Evolutionary conservation across 1,140 invertebrate species (phyloP).

Genomic region (Harpegnathos saltator): DNA sequence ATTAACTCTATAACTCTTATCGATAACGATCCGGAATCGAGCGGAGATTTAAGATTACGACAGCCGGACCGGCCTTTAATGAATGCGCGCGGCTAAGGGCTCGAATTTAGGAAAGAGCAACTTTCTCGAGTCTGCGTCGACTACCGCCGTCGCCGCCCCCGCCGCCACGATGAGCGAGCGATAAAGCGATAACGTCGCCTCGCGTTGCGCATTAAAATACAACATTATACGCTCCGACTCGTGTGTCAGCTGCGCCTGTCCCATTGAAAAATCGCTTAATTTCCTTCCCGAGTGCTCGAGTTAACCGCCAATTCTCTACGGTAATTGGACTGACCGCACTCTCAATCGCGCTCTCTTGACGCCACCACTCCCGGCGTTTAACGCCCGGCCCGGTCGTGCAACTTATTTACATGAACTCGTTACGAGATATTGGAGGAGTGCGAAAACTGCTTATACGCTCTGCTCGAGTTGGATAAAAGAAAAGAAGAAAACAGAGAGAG

Average conservation of each 20-base stretch:
- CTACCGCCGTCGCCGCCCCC: background rate
- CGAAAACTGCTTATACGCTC: conserved; percentile 18
- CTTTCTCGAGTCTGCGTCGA: background rate
- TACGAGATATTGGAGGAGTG: conserved; percentile 31
- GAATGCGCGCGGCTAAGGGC: conserved; percentile 33
- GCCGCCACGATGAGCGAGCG: background rate
- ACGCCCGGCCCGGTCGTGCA: background rate
- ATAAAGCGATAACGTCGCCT: conserved; percentile 39
- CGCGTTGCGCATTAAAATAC: conserved; percentile 26
- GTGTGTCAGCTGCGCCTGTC: background rate
- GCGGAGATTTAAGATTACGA: conserved; percentile 51
- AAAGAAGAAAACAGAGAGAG: too few relatives aligned
- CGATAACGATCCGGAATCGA: conserved; percentile 53
- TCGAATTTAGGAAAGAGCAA: conserved; percentile 45
- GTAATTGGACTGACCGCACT: conserved; percentile 42
- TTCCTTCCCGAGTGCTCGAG: background rate
- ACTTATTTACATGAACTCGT: conserved; percentile 35
- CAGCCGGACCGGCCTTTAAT: conserved; percentile 2
- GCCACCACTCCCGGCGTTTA: background rate
- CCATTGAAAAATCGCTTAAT: conserved; percentile 37
- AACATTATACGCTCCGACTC: background rate
- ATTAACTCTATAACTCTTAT: conserved; percentile 43
- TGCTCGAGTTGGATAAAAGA: background rate
- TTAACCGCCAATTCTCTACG: conserved; percentile 35
- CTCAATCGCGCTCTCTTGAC: background rate